A percentile compares a stretch with the other conserved stretches of the same genome.
These are phyloP conservation scores for Branchinecta sandiegonensis DNA, from an alignment of 2,888 invertebrate species.

Conservation along the genomic window DNA sequence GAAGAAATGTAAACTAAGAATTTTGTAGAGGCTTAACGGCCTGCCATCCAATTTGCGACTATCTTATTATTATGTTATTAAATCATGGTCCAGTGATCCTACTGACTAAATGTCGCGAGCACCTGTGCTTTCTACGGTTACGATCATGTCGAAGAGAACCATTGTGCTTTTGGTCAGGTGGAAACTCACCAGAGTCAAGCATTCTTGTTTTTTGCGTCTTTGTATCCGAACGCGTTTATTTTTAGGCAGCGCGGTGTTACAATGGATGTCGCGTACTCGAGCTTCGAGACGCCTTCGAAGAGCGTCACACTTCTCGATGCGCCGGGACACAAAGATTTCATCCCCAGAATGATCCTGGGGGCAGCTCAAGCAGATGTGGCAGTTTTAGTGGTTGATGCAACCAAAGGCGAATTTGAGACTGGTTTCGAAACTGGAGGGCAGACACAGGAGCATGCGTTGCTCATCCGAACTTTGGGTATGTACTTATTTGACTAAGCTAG, in stretches of 20 bases:
- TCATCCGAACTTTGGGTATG: constrained; percentile 61
- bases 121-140: too few species aligned
- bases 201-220: too few species aligned
- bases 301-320: constrained; percentile 76
- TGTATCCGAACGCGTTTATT: too few species aligned
- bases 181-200: too few species aligned
- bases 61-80: too few species aligned
- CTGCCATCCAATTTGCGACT: too few species aligned
- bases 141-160: too few species aligned
- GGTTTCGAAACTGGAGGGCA: constrained; percentile 97
- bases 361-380: constrained; percentile 97
- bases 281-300: constrained; percentile 76
- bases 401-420: constrained; percentile 92
- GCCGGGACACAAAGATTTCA: constrained; percentile 97
- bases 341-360: constrained; percentile 98
- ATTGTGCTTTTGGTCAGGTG: too few species aligned
- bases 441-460: constrained; percentile 87
- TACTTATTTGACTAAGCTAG: background rate
- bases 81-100: too few species aligned
- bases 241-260: constrained; percentile 80
- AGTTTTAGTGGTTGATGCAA: constrained; percentile 84
- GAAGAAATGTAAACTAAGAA: too few species aligned
- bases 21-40: too few species aligned
- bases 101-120: too few species aligned
- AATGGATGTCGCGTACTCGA: constrained; percentile 91